Evolutionary conservation across 2,888 invertebrate species (phyloP).

Genomic region (Matsumyia berberina): DNA sequence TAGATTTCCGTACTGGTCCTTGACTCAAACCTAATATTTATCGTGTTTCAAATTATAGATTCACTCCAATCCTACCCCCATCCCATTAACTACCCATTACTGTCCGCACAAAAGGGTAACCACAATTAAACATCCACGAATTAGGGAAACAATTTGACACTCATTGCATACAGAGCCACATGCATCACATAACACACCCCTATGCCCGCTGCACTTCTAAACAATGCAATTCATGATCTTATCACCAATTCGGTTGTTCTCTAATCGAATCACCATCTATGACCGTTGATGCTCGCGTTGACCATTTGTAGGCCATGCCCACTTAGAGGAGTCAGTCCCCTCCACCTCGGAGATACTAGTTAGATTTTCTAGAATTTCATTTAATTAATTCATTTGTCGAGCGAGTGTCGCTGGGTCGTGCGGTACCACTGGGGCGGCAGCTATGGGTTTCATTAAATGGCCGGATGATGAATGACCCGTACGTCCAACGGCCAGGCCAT

Average conservation of each 20-base stretch:
- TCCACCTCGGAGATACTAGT: constrained; percentile 13
- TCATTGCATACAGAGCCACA: constrained; percentile 1
- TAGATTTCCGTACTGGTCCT: too few species aligned
- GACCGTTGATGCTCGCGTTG: constrained; percentile 47
- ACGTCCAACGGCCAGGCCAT: constrained; percentile 71
- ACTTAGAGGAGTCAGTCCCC: background rate
- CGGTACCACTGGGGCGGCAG: constrained; percentile 37
- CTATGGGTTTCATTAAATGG: constrained; percentile 71
- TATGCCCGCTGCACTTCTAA: constrained; percentile 21
- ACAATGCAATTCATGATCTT: constrained; percentile 58
- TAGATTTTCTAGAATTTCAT: constrained; percentile 73
- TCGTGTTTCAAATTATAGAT: too few species aligned
- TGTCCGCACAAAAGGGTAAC: constrained; percentile 68
- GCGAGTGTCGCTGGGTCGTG: constrained; percentile 51
- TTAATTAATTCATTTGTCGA: constrained; percentile 74
- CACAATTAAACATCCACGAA: constrained; percentile 62
- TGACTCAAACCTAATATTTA: too few species aligned
- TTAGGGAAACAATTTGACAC: constrained; percentile 53
- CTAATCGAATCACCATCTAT: constrained; percentile 72
- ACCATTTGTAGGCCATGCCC: constrained; percentile 46
- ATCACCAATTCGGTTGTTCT: constrained; percentile 56
- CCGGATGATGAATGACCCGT: constrained; percentile 76
- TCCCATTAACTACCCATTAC: constrained; percentile 56
- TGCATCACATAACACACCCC: constrained; percentile 35
- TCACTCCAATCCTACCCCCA: constrained; percentile 49